These are phyloP conservation scores for Achroia grisella DNA, from an alignment of 1,140 invertebrate species.

Conservation along the genomic window DNA sequence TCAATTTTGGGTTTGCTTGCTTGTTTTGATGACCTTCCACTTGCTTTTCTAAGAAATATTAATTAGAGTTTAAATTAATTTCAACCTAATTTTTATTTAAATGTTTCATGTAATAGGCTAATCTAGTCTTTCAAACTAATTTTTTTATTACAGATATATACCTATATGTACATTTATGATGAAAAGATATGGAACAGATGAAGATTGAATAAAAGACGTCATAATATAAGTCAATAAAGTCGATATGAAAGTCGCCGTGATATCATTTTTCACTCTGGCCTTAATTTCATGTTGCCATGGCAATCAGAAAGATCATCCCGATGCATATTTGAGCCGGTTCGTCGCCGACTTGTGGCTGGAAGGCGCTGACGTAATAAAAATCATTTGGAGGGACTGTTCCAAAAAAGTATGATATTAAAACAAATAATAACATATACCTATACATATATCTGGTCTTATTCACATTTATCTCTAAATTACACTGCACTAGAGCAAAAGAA, in stretches of 20 bases:
- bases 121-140: too few species aligned
- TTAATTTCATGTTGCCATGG: constrained; percentile 26
- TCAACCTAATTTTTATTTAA: too few species aligned
- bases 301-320: constrained; percentile 30
- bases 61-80: too few species aligned
- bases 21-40: too few species aligned
- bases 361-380: constrained; percentile 51
- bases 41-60: too few species aligned
- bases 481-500: too few species aligned
- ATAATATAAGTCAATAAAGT: constrained; percentile 20
- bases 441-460: too few species aligned
- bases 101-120: too few species aligned
- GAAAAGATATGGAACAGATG: constrained; percentile 24
- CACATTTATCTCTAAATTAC: too few species aligned
- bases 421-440: not conserved
- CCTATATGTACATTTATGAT: not conserved
- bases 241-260: constrained; percentile 26
- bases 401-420: constrained; percentile 45
- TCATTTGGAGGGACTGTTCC: constrained; percentile 69
- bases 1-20: too few species aligned
- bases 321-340: constrained; percentile 50
- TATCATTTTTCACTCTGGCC: constrained; percentile 18
- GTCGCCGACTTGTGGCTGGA: constrained; percentile 65
- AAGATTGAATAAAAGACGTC: constrained; percentile 23
- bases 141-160: constrained; percentile 1